phyloP scores from a whole-genome alignment of 2,113 vertebrate species.

The Carassius auratus region DNA sequence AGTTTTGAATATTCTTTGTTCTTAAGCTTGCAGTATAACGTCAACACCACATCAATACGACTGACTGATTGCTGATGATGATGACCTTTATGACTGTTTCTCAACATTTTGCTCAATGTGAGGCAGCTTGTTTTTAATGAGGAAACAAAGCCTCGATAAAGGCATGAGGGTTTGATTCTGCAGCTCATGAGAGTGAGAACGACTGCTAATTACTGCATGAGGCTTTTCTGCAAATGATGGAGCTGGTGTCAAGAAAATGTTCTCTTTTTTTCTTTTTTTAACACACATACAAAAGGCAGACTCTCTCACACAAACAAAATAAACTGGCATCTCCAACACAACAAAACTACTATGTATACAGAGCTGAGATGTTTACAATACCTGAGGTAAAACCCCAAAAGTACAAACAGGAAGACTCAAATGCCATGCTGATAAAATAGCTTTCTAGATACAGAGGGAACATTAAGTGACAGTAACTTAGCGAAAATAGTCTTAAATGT shows the following conservation, averaged over 20 bases:
- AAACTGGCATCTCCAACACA: background rate
- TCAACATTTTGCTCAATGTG: constrained; percentile 58
- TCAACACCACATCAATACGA: background rate
- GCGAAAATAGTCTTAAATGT: constrained; percentile 3
- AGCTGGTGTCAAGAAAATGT: background rate
- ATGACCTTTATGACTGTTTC: constrained; percentile 42
- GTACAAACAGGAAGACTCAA: constrained; percentile 24
- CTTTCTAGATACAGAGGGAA: background rate
- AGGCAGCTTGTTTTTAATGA: constrained; percentile 65
- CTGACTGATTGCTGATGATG: too few species aligned
- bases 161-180: constrained; percentile 34
- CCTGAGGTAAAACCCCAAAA: constrained; percentile 3
- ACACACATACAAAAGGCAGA: background rate
- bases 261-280: background rate
- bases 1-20: background rate
- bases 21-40: background rate
- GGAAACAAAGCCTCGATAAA: constrained; percentile 58
- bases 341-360: background rate
- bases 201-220: background rate
- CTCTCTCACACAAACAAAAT: background rate
- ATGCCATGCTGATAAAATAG: constrained; percentile 28
- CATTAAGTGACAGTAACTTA: background rate
- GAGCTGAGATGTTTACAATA: background rate
- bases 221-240: constrained; percentile 21
- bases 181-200: background rate